Conservation (phyloP, 2,113 vertebrate species). For the Spea bombifrons region DNA sequence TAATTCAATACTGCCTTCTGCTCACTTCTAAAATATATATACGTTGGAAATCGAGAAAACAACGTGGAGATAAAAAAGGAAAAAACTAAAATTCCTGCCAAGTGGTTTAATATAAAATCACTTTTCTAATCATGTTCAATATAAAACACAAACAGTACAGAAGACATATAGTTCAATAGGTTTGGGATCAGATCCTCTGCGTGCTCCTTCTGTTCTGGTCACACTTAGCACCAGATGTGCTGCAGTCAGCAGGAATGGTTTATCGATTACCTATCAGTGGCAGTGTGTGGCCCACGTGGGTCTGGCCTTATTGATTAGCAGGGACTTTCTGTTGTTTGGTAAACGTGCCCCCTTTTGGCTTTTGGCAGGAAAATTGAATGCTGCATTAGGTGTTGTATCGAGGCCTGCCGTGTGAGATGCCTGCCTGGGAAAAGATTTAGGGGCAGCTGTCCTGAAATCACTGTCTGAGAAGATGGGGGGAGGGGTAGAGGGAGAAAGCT, state of each 20-base stretch:
- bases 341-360: slow-evolving; percentile 60
- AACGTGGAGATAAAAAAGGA: background rate
- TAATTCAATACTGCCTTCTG: background rate
- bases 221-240: slow-evolving; percentile 56
- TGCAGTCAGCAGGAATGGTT: slow-evolving; percentile 74
- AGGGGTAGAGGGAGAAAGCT: slow-evolving; percentile 9
- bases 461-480: slow-evolving; percentile 65
- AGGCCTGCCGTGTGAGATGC: slow-evolving; percentile 62
- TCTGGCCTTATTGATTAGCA: slow-evolving; percentile 71
- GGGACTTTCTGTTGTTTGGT: slow-evolving; percentile 49
- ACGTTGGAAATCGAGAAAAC: too few relatives aligned
- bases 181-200: slow-evolving; percentile 50
- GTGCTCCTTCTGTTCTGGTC: slow-evolving; percentile 51
- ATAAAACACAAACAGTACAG: slow-evolving; percentile 32
- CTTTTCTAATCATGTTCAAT: slow-evolving; percentile 23
- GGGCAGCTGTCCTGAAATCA: slow-evolving; percentile 80
- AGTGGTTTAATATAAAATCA: slow-evolving; percentile 7
- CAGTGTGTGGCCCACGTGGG: slow-evolving; percentile 62
- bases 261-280: slow-evolving; percentile 79
- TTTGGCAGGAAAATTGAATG: slow-evolving; percentile 72
- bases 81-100: background rate
- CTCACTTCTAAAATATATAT: background rate
- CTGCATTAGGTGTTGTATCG: slow-evolving; percentile 66
- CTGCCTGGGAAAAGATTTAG: slow-evolving; percentile 82
- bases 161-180: slow-evolving; percentile 21